Conservation (phyloP, 2,113 vertebrate genomes). For the Oriolus oriolus region DNA sequence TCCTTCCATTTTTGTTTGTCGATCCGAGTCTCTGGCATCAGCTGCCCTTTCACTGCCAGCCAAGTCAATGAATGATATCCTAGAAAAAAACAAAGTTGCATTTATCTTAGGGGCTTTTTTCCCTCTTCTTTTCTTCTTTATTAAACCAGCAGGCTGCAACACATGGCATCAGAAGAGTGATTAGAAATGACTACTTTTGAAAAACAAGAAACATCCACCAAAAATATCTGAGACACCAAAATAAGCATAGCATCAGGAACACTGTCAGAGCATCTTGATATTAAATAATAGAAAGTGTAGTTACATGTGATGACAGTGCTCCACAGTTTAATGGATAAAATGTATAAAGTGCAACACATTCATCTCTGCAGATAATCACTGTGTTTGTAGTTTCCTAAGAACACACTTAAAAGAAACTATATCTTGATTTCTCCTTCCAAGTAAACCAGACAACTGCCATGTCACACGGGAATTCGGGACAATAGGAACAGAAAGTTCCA, state of each 20-base stretch:
- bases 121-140: neutral
- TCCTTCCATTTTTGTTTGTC: constrained; percentile 88
- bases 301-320: neutral
- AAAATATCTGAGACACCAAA: neutral
- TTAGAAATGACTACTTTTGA: neutral
- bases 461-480: neutral
- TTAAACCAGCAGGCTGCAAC: neutral
- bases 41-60: constrained; percentile 92
- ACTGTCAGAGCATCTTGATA: neutral
- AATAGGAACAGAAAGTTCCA: neutral
- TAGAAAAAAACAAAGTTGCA: constrained; percentile 57
- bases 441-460: neutral
- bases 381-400: neutral
- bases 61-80: constrained; percentile 92
- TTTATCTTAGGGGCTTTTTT: neutral
- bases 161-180: neutral
- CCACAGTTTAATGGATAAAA: constrained; percentile 5
- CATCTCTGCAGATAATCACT: neutral
- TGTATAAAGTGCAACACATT: neutral
- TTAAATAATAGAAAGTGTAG: neutral
- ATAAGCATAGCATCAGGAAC: neutral
- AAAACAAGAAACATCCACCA: neutral
- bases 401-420: neutral
- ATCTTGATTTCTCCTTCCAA: neutral
- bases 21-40: constrained; percentile 83